Evolutionary conservation across 2,113 vertebrate species (phyloP).

Genomic region (Eudyptes chrysolophus): DNA sequence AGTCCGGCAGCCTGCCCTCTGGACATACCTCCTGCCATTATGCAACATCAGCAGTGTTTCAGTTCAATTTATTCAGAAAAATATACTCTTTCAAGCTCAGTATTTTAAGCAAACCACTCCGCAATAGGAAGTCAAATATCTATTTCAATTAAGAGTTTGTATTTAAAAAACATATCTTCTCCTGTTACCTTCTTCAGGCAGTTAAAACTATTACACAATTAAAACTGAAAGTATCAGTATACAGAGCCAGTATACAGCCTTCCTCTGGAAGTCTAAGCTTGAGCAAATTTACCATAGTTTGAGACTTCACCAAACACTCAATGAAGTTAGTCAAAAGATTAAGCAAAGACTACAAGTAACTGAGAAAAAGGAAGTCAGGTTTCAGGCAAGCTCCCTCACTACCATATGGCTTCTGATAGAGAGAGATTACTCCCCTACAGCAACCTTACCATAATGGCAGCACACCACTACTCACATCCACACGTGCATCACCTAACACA

Average conservation of each 20-base stretch:
- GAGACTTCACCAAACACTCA: not conserved
- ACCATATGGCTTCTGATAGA: not conserved
- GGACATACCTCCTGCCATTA: not conserved
- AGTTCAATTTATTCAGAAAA: not conserved
- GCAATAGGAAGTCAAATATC: constrained; percentile 3
- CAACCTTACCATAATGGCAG: not conserved
- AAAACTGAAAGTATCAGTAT: not conserved
- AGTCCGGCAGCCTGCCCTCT: not conserved
- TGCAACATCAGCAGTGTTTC: not conserved
- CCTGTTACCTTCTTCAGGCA: not conserved
- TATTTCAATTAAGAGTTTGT: not conserved
- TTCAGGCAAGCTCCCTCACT: not conserved
- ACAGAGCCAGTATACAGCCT: not conserved
- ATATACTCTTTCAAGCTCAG: not conserved
- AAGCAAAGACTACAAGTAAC: not conserved
- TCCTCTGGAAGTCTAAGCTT: not conserved
- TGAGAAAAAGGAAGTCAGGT: not conserved
- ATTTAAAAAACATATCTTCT: not conserved
- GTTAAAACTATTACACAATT: not conserved
- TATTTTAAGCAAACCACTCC: not conserved
- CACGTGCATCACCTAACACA: not conserved
- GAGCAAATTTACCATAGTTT: not conserved
- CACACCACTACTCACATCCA: not conserved
- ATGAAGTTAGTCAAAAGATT: not conserved
- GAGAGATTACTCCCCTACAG: not conserved